Evolutionary conservation across 2,113 vertebrate genomes (phyloP).

Genomic region (Rhinichthys klamathensis): DNA sequence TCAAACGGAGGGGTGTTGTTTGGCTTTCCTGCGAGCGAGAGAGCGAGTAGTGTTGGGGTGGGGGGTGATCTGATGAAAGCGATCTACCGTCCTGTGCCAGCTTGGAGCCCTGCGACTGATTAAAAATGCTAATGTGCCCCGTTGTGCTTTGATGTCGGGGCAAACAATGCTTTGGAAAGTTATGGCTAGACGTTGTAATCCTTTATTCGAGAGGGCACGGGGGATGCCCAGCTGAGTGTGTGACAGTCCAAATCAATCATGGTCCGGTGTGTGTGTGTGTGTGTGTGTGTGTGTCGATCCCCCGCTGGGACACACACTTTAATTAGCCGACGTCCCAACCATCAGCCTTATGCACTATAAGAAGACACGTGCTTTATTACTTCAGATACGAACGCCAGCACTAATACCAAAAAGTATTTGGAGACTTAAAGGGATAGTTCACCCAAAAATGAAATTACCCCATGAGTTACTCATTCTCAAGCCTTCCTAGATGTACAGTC

Average conservation of each 20-base stretch:
- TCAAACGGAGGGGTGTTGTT: slow-evolving; percentile 57
- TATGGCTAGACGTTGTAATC: slow-evolving; percentile 72
- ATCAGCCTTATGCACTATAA: not conserved
- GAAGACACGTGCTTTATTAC: not conserved
- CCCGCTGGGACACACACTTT: slow-evolving; percentile 60
- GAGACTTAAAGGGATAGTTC: not conserved
- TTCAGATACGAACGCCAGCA: not conserved
- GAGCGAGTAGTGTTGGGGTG: slow-evolving; percentile 40
- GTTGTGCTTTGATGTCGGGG: slow-evolving; percentile 75
- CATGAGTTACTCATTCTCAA: no score
- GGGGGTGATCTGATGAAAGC: slow-evolving; percentile 63
- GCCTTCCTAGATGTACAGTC: no score
- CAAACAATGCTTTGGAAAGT: slow-evolving; percentile 76
- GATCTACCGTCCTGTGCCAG: slow-evolving; percentile 67
- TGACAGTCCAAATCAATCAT: slow-evolving; percentile 77
- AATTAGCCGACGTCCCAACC: slow-evolving; percentile 63
- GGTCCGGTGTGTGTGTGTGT: slow-evolving; percentile 55
- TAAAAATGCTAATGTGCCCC: slow-evolving; percentile 80
- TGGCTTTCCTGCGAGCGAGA: slow-evolving; percentile 51
- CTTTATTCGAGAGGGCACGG: slow-evolving; percentile 65
- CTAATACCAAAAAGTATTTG: not conserved
- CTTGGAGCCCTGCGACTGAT: slow-evolving; percentile 69
- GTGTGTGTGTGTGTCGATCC: slow-evolving; percentile 41
- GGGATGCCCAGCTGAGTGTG: slow-evolving; percentile 70
- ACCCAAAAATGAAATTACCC: no score